Percentiles rank a stretch among this genome's conserved stretches.
phyloP scores from a whole-genome alignment of 1,140 invertebrate genomes.

The Hycleus phaleratus region DNA sequence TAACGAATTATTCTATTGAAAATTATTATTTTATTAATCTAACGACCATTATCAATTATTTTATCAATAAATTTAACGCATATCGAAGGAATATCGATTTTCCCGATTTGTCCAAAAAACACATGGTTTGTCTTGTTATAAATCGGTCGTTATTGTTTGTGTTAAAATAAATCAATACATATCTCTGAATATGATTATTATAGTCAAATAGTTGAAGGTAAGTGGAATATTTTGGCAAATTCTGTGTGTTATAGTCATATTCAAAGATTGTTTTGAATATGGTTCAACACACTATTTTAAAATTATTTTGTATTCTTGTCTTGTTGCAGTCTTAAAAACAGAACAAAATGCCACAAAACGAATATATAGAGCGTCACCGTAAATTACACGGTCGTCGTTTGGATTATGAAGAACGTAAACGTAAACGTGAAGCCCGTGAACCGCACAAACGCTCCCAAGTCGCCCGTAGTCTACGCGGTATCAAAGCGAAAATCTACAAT shows the following conservation, averaged over 20 bases:
- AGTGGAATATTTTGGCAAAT: slow-evolving; percentile 23
- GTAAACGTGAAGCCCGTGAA: slow-evolving; percentile 90
- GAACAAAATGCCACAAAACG: slow-evolving; percentile 92
- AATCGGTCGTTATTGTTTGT: not conserved
- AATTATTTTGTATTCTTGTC: slow-evolving; percentile 13
- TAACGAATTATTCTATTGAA: not conserved
- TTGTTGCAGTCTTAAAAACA: slow-evolving; percentile 6
- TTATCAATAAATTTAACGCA: not conserved
- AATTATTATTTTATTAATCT: not conserved
- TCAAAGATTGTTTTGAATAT: slow-evolving; percentile 34
- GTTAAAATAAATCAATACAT: not conserved
- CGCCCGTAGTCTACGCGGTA: slow-evolving; percentile 85
- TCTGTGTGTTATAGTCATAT: slow-evolving; percentile 33
- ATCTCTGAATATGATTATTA: slow-evolving; percentile 36
- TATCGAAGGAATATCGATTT: not conserved
- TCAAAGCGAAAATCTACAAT: slow-evolving; percentile 97
- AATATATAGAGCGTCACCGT: slow-evolving; percentile 96
- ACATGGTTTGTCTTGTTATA: slow-evolving; percentile 1
- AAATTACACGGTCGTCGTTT: slow-evolving; percentile 93
- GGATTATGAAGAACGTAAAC: slow-evolving; percentile 95
- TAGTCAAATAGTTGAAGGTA: slow-evolving; percentile 24
- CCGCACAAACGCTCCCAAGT: slow-evolving; percentile 84
- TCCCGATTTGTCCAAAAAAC: not conserved
- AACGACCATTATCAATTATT: slow-evolving; percentile 1
- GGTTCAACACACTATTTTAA: slow-evolving; percentile 16